Base-by-base conservation (phyloP, 2,113 vertebrate species). In the Rhadina sibilatrix region DNA sequence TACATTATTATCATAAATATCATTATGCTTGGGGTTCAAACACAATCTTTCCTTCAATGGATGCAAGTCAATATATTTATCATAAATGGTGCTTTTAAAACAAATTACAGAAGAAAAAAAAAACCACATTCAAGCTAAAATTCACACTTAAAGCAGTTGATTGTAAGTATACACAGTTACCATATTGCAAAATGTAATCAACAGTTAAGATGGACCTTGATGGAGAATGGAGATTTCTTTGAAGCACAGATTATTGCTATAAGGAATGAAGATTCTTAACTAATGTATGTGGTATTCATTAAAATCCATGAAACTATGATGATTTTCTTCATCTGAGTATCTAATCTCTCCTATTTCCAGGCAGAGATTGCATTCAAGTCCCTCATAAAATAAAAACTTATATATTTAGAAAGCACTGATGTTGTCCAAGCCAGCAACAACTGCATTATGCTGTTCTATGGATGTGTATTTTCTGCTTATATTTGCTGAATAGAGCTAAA, bases 51-150 rank as follows among this genome's bases (percentile, higher is more conserved):
- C 42, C 35, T 83, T 23, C 40, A 92, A 76, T 54, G 37, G 37
- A 52, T 65, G 92, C 89, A 87, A 71, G 13, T 59, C 15, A 63
- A 93, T 60, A 35, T 79, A 91, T 90, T 95, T 89, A 88, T 86
- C 30, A 90, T 10, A 87, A 89, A 94, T 40, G 2, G 1, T 72
- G 42, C 47, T 22, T 40, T 47, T 69, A 72, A 93, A 94, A 13
- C 6, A 0, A 96, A 85, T 88, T 87, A 59, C 46, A 90, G 77
- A 54, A 53, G 27, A 64, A 91, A 89, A 72, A 88, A 66, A 2
- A 54, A 69, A 49, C 5, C 40, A 40, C 8, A 74, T 85, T 93
- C 24, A 74, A 87, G 44, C 1, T 95, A 93, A 31, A 72, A 6
- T 92, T 82, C 93, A 69, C 28, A 69, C 60, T 70, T 78, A 57